Evolutionary conservation across 2,113 vertebrate species (phyloP).

Genomic region (Platysteira castanea): DNA sequence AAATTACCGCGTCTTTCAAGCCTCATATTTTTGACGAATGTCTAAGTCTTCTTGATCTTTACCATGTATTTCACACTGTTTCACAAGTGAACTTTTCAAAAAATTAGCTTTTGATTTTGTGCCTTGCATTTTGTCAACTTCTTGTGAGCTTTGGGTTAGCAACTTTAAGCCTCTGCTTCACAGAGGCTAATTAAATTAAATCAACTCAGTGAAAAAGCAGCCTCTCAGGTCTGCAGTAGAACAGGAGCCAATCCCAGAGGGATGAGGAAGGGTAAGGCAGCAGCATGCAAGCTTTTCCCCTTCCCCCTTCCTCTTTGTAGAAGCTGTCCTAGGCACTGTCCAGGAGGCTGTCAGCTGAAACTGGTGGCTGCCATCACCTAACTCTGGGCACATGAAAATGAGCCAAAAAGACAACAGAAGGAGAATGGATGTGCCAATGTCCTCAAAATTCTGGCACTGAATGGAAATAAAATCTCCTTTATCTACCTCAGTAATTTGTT

Average conservation of each 20-base stretch:
- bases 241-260: constrained; percentile 36
- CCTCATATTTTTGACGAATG: constrained; percentile 52
- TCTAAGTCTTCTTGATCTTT: constrained; percentile 62
- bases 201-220: constrained; percentile 57
- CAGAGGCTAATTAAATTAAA: constrained; percentile 69
- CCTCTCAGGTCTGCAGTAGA: constrained; percentile 42
- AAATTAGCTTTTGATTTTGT: constrained; percentile 52
- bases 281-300: not conserved
- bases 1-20: constrained; percentile 54
- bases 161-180: constrained; percentile 59
- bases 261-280: not conserved
- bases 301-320: not conserved
- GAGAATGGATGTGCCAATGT: constrained; percentile 32
- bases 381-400: not conserved
- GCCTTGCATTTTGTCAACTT: constrained; percentile 45
- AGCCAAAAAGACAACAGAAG: constrained; percentile 52
- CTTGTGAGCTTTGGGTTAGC: constrained; percentile 56
- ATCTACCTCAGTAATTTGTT: constrained; percentile 36
- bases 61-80: not conserved
- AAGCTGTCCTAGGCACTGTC: constrained; percentile 16
- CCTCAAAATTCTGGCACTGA: not conserved
- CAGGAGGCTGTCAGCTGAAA: constrained; percentile 32
- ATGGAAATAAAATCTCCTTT: constrained; percentile 25
- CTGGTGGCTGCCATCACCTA: not conserved
- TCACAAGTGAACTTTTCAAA: constrained; percentile 31